These are phyloP conservation scores for Agriopis aurantiaria DNA, from an alignment of 2,888 invertebrate genomes.

Conservation along the genomic window DNA sequence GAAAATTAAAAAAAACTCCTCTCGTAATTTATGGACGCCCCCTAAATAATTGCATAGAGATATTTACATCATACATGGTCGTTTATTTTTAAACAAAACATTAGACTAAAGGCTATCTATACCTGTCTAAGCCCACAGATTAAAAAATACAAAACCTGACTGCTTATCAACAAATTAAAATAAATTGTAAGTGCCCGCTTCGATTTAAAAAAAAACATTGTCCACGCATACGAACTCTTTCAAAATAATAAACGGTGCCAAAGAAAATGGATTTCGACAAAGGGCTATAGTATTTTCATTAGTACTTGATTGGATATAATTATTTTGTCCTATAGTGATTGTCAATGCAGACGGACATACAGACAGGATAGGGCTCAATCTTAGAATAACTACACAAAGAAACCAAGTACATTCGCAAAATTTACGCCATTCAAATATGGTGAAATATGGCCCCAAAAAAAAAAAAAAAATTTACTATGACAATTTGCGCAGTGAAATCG, in stretches of 20 bases:
- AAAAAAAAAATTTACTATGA: too few species aligned
- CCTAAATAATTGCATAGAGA: neutral
- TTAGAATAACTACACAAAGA: too few species aligned
- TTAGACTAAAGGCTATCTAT: too few species aligned
- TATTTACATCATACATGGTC: neutral
- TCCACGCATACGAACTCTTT: neutral
- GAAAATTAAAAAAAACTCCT: too few species aligned
- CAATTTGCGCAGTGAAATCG: too few species aligned
- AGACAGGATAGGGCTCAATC: too few species aligned
- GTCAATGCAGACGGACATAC: too few species aligned
- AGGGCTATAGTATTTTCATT: conserved; percentile 13
- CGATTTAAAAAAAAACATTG: neutral
- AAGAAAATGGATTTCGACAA: conserved; percentile 8
- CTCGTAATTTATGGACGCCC: too few species aligned
- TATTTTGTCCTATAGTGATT: too few species aligned
- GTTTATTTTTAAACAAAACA: neutral
- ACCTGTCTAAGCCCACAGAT: neutral
- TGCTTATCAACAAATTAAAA: conserved; percentile 16
- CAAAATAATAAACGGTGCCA: neutral
- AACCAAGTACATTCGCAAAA: too few species aligned
- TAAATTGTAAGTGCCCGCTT: conserved; percentile 14
- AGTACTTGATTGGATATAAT: conserved; percentile 21
- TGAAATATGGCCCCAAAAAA: too few species aligned
- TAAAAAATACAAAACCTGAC: conserved; percentile 2
- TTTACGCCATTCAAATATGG: too few species aligned